phyloP scores from a whole-genome alignment of 2,888 invertebrate species.

The Adela reaumurella region DNA sequence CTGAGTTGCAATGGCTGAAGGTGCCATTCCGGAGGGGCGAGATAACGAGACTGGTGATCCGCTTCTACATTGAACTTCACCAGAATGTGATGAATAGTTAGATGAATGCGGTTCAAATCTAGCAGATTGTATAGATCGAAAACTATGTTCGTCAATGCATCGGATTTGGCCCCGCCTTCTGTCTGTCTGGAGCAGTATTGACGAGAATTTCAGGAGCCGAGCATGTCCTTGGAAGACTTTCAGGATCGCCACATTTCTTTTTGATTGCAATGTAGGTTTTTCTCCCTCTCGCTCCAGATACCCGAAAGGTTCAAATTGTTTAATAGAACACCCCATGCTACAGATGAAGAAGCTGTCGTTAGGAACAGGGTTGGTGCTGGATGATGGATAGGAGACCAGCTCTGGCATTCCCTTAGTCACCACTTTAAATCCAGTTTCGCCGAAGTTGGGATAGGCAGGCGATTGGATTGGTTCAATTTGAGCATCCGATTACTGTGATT shows the following conservation, averaged over 20 bases:
- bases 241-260: constrained; percentile 13
- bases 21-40: constrained; percentile 12
- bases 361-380: background rate
- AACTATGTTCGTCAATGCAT: background rate
- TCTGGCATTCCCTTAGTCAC: background rate
- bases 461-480: too few species aligned
- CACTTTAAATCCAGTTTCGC: background rate
- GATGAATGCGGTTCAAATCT: too few species aligned
- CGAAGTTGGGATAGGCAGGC: too few species aligned
- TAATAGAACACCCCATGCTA: constrained; percentile 3
- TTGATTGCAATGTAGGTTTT: constrained; percentile 16
- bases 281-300: constrained; percentile 6
- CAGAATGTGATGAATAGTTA: constrained; percentile 9
- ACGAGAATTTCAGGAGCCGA: background rate
- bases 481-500: too few species aligned
- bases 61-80: constrained; percentile 13
- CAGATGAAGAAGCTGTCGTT: constrained; percentile 1
- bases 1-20: constrained; percentile 6
- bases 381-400: too few species aligned
- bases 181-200: constrained; percentile 14
- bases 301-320: background rate
- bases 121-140: too few species aligned
- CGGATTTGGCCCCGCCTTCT: constrained; percentile 12
- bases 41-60: background rate
- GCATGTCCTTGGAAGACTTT: constrained; percentile 2